Conservation (phyloP, 2,113 vertebrate genomes). For the Capreolus pygargus region DNA sequence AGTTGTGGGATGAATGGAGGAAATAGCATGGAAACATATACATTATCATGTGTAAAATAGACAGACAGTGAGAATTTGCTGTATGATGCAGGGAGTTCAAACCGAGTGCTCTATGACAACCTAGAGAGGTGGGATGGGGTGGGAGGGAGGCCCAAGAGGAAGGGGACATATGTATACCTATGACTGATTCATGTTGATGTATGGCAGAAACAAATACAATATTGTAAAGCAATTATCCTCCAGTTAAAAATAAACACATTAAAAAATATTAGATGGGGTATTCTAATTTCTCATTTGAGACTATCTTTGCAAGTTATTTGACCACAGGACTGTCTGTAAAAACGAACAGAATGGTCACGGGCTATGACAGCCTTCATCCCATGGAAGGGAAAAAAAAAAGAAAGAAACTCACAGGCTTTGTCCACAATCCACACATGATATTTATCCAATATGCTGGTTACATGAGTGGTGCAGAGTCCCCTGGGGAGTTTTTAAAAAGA, state of each 20-base stretch:
- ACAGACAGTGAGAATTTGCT: background rate
- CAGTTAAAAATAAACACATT: background rate
- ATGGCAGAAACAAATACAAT: background rate
- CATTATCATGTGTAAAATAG: background rate
- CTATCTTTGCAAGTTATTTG: background rate
- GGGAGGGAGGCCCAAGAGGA: background rate
- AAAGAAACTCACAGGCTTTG: background rate
- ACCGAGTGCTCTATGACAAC: background rate
- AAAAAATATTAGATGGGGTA: background rate
- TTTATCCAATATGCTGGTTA: background rate
- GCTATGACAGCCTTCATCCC: background rate
- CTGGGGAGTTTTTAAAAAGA: background rate
- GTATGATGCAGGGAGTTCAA: background rate
- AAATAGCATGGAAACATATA: background rate
- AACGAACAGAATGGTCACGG: background rate
- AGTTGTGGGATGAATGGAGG: background rate
- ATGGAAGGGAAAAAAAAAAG: background rate
- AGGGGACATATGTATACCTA: background rate
- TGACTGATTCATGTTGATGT: background rate
- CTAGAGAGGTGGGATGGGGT: background rate
- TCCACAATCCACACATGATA: background rate
- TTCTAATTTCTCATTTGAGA: background rate
- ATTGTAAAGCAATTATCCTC: background rate
- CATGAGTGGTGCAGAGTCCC: background rate
- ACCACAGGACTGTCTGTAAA: background rate